Percentiles rank a stretch among this genome's conserved stretches.
Conservation (phyloP, 2,113 vertebrate genomes). For the Coreoperca whiteheadi region DNA sequence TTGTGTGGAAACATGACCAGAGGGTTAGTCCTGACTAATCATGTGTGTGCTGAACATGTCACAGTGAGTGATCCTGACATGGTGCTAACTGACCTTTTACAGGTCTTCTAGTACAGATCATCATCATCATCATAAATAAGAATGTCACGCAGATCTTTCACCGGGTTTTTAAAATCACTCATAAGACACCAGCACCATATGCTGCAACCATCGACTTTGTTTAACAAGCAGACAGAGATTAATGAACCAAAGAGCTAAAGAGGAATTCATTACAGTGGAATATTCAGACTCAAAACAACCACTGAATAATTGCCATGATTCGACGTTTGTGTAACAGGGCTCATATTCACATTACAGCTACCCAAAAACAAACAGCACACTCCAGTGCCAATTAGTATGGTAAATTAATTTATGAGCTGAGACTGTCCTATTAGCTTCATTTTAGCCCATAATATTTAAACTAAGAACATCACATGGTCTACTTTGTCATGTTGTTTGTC, state of each 20-base stretch:
- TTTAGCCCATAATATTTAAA: conserved; percentile 38
- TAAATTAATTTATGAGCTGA: conserved; percentile 62
- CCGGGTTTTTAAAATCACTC: conserved; percentile 43
- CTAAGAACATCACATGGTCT: conserved; percentile 26
- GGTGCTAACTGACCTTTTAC: conserved; percentile 51
- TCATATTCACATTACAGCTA: conserved; percentile 31
- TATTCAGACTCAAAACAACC: conserved; percentile 59
- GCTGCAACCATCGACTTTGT: conserved; percentile 54
- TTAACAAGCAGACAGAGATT: conserved; percentile 70
- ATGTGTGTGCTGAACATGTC: conserved; percentile 27
- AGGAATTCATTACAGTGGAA: conserved; percentile 64
- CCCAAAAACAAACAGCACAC: conserved; percentile 50
- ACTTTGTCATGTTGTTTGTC: conserved; percentile 35
- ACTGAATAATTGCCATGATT: conserved; percentile 65
- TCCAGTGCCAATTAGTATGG: conserved; percentile 59
- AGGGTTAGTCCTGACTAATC: conserved; percentile 14
- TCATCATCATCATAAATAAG: conserved; percentile 51
- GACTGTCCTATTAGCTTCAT: conserved; percentile 35
- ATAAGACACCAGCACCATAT: conserved; percentile 33
- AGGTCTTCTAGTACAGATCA: conserved; percentile 29
- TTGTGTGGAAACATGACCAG: no score
- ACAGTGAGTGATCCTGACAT: conserved; percentile 32
- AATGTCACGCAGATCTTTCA: conserved; percentile 45
- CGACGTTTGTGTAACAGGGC: conserved; percentile 56
- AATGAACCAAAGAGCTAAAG: conserved; percentile 64